phyloP scores from a whole-genome alignment of 2,888 invertebrate species.

The Conomelus anceps region DNA sequence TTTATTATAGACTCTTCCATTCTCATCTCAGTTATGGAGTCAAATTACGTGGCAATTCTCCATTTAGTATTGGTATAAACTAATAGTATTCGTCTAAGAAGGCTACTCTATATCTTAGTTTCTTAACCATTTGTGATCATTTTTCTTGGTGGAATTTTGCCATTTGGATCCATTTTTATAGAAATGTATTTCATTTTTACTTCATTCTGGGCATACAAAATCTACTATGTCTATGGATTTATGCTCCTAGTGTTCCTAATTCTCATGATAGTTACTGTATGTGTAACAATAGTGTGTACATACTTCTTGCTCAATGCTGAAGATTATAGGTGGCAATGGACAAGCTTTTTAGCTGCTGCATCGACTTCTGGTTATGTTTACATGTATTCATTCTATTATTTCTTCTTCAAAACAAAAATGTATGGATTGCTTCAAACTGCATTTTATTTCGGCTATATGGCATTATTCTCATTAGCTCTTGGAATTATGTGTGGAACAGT shows the following conservation, averaged over 20 bases:
- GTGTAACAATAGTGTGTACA: constrained; percentile 99
- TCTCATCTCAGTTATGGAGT: no score
- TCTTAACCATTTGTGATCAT: constrained; percentile 93
- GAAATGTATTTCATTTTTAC: constrained; percentile 99
- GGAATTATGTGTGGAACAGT: constrained; percentile 96
- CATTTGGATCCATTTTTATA: constrained; percentile 99
- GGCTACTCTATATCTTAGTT: no score
- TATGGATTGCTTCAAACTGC: constrained; percentile 98
- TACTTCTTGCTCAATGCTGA: constrained; percentile 99
- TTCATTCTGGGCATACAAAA: constrained; percentile 99
- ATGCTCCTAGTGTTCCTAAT: constrained; percentile 96
- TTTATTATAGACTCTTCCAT: no score
- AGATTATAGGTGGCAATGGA: constrained; percentile 99
- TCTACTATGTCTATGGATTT: constrained; percentile 99
- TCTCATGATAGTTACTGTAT: constrained; percentile 94
- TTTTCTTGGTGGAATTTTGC: constrained; percentile 89
- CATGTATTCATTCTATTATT: constrained; percentile 97
- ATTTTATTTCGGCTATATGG: constrained; percentile 99
- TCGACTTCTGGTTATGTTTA: constrained; percentile 97
- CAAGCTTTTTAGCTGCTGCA: constrained; percentile 93
- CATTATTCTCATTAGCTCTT: constrained; percentile 89
- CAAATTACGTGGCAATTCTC: no score
- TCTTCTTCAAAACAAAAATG: constrained; percentile 99
- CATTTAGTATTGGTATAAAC: no score
- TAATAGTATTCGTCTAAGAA: no score